Base-by-base conservation (phyloP, 2,888 invertebrate species). In the Schizaphis graminum region DNA sequence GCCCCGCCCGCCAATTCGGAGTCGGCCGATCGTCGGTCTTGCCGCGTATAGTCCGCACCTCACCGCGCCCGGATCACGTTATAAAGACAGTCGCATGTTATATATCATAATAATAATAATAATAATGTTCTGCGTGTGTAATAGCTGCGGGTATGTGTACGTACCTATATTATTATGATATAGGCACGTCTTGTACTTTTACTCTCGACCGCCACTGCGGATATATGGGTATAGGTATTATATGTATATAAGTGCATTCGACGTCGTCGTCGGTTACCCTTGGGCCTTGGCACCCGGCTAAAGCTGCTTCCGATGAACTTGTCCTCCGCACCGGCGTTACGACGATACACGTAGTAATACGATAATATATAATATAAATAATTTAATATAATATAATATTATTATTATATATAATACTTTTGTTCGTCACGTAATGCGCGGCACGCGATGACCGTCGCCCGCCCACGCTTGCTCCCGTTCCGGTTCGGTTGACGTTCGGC, bases 401-500 rank as follows among this genome's bases (percentile, higher is more conserved):
- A 67, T n/a, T 67, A 67, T 67, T 35, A 77, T 35, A 35, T 35
- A 53, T 53, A 53, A 21, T 53, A 21, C n/a, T n/a, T 35, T 35
- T 21, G 35, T 35, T 77, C 77, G 77, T 77, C 77, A 77, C 77
- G 77, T 77, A 77, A 77, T 77, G 77, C 35, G 21, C 77, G 77
- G 77, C 77, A 77, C 77, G 77, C 77, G 77, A 77, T 77, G 77
- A 77, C 41, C 57, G 88, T 26, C 26, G n/a, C 56, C 88, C 53
- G 88, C 56, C 21, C 35, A 41, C 88, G 53, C 88, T 8, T 11
- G 88, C 35, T 44, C 11, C 16, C 41, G 88, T 84, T 91, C 77
- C 91, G 49, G 77, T 77, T 77, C 53, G 90, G 47, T 90, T 67
- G 67, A 16, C n/a, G 77, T 67, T 35, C 35, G 67, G 35, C 67